phyloP scores from a whole-genome alignment of 2,888 invertebrate species.

The Mesorhabditis belari region DNA sequence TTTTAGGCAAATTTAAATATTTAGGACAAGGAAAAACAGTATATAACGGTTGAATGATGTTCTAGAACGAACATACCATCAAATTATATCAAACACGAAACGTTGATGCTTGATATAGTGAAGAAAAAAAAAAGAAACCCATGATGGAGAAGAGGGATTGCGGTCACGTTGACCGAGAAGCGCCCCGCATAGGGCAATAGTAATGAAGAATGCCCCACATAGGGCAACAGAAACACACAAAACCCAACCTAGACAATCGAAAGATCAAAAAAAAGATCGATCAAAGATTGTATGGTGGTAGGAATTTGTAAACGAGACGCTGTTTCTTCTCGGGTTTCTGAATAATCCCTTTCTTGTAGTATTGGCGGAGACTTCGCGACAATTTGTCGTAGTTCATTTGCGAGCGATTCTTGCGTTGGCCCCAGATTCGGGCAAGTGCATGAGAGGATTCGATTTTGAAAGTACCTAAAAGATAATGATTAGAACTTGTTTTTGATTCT shows the following conservation, averaged over 20 bases:
- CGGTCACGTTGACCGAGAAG: too few relatives aligned
- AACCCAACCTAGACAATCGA: too few relatives aligned
- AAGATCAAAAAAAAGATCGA: background rate
- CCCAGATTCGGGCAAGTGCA: constrained; percentile 93
- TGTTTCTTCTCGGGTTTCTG: constrained; percentile 97
- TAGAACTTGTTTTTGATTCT: background rate
- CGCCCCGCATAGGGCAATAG: background rate
- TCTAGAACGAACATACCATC: too few relatives aligned
- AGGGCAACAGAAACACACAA: background rate
- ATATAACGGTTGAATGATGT: too few relatives aligned
- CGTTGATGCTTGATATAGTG: too few relatives aligned
- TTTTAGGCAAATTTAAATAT: too few relatives aligned
- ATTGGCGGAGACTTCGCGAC: constrained; percentile 90
- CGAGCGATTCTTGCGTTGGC: constrained; percentile 90
- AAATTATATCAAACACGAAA: too few relatives aligned
- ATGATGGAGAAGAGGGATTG: too few relatives aligned
- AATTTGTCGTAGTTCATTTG: constrained; percentile 99
- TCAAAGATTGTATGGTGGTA: constrained; percentile 50
- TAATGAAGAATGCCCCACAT: too few relatives aligned
- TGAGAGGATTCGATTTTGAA: constrained; percentile 99
- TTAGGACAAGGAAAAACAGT: too few relatives aligned
- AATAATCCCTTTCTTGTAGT: constrained; percentile 83
- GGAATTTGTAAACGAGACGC: constrained; percentile 92
- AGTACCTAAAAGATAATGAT: constrained; percentile 57
- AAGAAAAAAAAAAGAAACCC: too few relatives aligned